Percentiles rank a stretch among this genome's conserved stretches.
Evolutionary conservation across 2,888 invertebrate genomes (phyloP).

Genomic region (Danaus chrysippus): DNA sequence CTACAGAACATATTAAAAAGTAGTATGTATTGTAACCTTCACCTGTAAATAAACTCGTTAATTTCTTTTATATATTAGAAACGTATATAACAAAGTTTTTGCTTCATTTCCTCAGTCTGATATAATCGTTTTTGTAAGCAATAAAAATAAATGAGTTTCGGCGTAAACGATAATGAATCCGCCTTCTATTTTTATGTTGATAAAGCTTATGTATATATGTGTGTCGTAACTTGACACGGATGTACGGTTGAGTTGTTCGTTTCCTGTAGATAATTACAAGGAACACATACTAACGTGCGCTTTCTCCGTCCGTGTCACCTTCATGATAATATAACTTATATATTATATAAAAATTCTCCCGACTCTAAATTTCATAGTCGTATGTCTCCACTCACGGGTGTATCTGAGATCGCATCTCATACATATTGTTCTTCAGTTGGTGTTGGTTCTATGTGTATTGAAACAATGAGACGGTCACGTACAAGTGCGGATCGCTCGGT

Average conservation of each 20-base stretch:
- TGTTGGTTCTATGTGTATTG: conserved; percentile 44
- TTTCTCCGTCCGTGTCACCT: conserved; percentile 34
- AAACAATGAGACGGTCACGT: conserved; percentile 72
- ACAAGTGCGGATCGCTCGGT: conserved; percentile 72
- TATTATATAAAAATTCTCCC: conserved; percentile 5
- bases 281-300: conserved; percentile 40
- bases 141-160: too few species aligned
- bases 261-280: conserved; percentile 70
- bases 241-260: conserved; percentile 69
- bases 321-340: conserved; percentile 22
- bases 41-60: too few species aligned
- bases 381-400: not conserved
- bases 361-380: too few species aligned
- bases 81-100: too few species aligned
- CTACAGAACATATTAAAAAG: too few species aligned
- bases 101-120: too few species aligned
- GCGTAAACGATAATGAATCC: too few species aligned
- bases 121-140: too few species aligned
- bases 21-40: too few species aligned
- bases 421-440: not conserved
- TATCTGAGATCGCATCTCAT: not conserved
- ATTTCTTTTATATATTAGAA: too few species aligned
- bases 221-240: conserved; percentile 51
- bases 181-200: conserved; percentile 1
- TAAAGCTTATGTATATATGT: conserved; percentile 34